Percentiles rank a stretch among this genome's conserved stretches.
Conservation (phyloP, 2,797 vertebrate genomes). For the Catamblyrhynchus diadema region DNA sequence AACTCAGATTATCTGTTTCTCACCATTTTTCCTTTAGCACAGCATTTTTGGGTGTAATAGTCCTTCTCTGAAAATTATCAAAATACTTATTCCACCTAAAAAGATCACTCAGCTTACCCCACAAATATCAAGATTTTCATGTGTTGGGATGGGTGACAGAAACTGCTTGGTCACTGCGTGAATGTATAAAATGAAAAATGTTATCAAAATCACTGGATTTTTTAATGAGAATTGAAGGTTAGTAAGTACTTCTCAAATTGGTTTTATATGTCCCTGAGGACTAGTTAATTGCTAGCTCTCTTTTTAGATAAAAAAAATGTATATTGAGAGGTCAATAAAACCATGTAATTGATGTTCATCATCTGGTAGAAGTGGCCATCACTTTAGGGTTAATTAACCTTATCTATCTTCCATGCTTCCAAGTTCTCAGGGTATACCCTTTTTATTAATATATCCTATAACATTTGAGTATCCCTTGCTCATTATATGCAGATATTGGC, state of each 20-base stretch:
- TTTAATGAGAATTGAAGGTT: not conserved
- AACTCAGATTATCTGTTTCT: not conserved
- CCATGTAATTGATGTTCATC: not conserved
- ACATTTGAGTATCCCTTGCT: not conserved
- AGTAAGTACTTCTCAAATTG: not conserved
- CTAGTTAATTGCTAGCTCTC: not conserved
- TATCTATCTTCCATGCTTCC: not conserved
- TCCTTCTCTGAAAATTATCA: not conserved
- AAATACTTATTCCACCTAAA: not conserved
- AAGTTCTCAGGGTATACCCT: not conserved
- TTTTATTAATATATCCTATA: not conserved
- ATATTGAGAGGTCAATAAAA: not conserved
- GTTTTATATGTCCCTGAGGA: not conserved
- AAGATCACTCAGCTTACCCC: not conserved
- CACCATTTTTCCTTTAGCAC: not conserved
- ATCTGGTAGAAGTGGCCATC: not conserved
- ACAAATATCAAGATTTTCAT: not conserved
- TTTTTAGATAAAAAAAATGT: not conserved
- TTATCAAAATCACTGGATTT: not conserved
- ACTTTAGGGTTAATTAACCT: not conserved
- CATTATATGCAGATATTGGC: not conserved
- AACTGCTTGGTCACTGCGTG: fast-evolving
- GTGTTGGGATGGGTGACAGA: not conserved
- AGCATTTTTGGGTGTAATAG: not conserved
- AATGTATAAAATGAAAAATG: not conserved